Conservation (phyloP, 1,140 invertebrate species). For the Zaprionus camerounensis region DNA sequence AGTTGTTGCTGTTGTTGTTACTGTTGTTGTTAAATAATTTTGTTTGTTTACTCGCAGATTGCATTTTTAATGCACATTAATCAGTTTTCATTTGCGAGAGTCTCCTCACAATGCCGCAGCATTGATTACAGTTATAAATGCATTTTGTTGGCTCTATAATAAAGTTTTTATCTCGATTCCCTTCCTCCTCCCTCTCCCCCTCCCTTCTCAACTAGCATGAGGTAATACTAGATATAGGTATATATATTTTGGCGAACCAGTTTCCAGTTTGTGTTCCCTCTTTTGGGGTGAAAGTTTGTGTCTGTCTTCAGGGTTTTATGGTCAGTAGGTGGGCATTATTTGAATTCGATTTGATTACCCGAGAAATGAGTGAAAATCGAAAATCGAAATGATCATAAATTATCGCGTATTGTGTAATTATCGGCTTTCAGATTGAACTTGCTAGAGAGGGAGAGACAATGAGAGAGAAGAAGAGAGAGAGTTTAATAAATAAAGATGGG, state of each 20-base stretch:
- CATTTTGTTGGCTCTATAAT: constrained; percentile 35
- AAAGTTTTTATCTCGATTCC: constrained; percentile 23
- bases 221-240: constrained; percentile 59
- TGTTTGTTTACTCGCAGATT: constrained; percentile 37
- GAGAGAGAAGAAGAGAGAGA: not conserved
- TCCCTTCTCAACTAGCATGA: constrained; percentile 38
- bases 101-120: constrained; percentile 27
- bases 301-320: constrained; percentile 36
- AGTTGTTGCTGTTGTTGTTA: not conserved
- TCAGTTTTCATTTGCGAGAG: constrained; percentile 24
- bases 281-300: constrained; percentile 69
- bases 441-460: not conserved
- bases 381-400: constrained; percentile 2
- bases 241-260: constrained; percentile 62
- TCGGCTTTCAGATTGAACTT: not conserved
- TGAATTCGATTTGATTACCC: constrained; percentile 38
- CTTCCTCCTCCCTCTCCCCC: not conserved
- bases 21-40: constrained; percentile 24
- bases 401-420: constrained; percentile 5
- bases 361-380: constrained; percentile 44
- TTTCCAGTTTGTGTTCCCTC: constrained; percentile 18
- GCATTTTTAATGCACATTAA: constrained; percentile 52
- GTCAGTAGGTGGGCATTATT: constrained; percentile 65
- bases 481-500: not conserved
- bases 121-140: constrained; percentile 40